Evolutionary conservation across 2,888 invertebrate species (phyloP), one percentile per base, ranked within the genome.

Genomic region (Chrysina gloriosa): DNA sequence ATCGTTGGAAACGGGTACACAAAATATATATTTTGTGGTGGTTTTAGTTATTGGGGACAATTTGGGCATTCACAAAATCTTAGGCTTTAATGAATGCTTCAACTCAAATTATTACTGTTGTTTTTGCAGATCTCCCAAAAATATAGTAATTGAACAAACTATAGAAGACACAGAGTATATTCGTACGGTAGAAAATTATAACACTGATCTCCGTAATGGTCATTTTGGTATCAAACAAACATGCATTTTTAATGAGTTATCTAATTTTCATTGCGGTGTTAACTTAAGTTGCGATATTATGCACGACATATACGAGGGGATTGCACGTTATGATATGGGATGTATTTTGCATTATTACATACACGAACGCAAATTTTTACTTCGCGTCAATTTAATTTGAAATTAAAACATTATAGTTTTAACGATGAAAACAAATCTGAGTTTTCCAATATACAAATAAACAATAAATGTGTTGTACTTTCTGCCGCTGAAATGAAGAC

Each of bases 401-500:
- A 66, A 29, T 48, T 65, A 19, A 64, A 69, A 3, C 39, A 39
- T 16, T 58, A 39, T 58, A 23, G 21, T 39, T 58, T 58, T 58
- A 11, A 2, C 25, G 21, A 39, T n/a, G 39, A 58, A 23, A 58
- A 58, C 39, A 58, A 58, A 31, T 71, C 75, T 29, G 25, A 29
- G 31, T 67, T 76, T 9, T 69, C 27, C 29, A 66, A 68, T 63
- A 66, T 70, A 50, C 72, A 73, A 27, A 54, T 76, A 39, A 21
- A 31, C 2, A 72, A 73, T 16, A 69, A 67, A 27, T 64, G 14
- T 25, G 68, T 77, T 19, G 73, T 73, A 11, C 67, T 74, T 11
- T 76, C 76, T 11, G 73, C 75, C 36, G 69, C 76, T 19, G 76
- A 77, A 74, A 77, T 77, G 76, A 76, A 71, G 74, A 75, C 56